These are phyloP conservation scores for Nothocercus nigrocapillus DNA, from an alignment of 2,113 vertebrate species.

Conservation along the genomic window DNA sequence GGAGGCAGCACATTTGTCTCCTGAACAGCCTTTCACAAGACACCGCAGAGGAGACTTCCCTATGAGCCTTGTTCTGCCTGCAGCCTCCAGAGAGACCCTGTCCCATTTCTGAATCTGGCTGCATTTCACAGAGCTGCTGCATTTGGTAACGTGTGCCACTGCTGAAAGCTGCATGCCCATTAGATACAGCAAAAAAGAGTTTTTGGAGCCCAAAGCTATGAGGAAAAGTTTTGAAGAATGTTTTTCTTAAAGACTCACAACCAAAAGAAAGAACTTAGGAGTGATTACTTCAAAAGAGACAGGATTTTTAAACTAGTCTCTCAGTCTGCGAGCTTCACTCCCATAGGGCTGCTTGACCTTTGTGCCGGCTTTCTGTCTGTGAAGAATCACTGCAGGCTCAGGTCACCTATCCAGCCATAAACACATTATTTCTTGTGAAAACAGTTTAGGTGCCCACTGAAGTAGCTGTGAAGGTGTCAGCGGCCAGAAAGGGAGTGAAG, in stretches of 20 bases:
- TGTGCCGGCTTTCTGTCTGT: neutral
- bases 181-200: neutral
- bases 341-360: neutral
- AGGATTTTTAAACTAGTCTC: neutral
- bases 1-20: fast-evolving
- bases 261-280: neutral
- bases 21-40: neutral
- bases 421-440: neutral
- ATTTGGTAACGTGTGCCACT: neutral
- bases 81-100: neutral
- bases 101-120: neutral
- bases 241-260: neutral
- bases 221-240: neutral
- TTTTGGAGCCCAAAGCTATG: neutral
- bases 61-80: neutral
- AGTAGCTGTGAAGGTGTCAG: neutral
- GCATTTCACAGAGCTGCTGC: neutral
- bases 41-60: neutral
- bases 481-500: neutral
- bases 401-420: neutral
- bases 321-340: neutral
- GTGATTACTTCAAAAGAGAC: neutral
- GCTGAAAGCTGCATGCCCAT: neutral
- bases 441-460: neutral
- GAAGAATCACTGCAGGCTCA: neutral